These are phyloP conservation scores for Trichonephila clavipes DNA, from an alignment of 1,140 invertebrate genomes.

Conservation along the genomic window DNA sequence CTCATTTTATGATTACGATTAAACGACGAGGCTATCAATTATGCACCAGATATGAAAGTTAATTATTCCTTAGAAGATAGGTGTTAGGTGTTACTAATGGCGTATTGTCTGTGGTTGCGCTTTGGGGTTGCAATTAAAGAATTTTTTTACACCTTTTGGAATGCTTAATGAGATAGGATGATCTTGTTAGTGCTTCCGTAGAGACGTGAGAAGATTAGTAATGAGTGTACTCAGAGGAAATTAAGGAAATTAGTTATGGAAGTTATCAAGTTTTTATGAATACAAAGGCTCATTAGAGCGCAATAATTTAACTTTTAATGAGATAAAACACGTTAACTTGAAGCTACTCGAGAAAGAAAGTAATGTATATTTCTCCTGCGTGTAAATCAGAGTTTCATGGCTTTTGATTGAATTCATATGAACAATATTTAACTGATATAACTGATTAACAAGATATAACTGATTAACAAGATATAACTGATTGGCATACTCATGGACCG, in stretches of 20 bases:
- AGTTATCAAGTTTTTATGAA: neutral
- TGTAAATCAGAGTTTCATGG: neutral
- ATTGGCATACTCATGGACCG: no score
- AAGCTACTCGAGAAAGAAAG: neutral
- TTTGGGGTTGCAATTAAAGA: neutral
- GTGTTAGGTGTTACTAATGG: neutral
- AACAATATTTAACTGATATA: no score
- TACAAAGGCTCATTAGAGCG: no score
- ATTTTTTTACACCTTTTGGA: neutral
- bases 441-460: no score
- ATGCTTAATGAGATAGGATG: neutral
- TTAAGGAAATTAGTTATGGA: neutral
- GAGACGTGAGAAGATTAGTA: neutral
- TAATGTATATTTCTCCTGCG: no score
- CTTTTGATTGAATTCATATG: rapidly evolving
- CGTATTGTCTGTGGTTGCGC: neutral
- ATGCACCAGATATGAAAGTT: constrained; percentile 8
- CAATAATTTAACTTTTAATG: neutral
- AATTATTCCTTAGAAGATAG: neutral
- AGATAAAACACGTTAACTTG: neutral
- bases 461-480: no score
- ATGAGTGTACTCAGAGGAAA: neutral
- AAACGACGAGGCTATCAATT: neutral
- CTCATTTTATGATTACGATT: neutral
- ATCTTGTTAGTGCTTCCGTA: neutral